These are phyloP conservation scores for Talpa occidentalis DNA, from an alignment of 2,113 vertebrate genomes.

Conservation along the genomic window DNA sequence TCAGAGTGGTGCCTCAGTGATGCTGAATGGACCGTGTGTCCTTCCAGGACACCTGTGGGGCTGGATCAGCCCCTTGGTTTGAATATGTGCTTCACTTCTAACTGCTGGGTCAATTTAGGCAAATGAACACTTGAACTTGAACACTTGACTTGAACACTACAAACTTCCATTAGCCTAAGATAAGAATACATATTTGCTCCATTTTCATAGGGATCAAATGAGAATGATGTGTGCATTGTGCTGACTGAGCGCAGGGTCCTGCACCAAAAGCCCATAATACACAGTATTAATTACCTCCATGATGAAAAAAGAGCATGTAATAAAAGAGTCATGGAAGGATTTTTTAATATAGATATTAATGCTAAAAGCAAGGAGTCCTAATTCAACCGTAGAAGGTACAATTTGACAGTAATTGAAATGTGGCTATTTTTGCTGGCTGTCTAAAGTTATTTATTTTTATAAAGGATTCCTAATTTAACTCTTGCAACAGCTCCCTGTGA, in stretches of 20 bases:
- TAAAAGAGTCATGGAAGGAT: background rate
- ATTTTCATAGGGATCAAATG: background rate
- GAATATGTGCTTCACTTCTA: background rate
- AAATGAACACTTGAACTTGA: background rate
- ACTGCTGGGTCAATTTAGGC: background rate
- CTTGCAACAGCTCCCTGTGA: background rate
- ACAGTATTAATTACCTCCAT: background rate
- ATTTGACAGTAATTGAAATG: background rate
- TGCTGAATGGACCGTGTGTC: too few species aligned
- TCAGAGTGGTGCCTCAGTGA: background rate
- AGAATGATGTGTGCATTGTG: background rate
- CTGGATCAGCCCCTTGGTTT: background rate
- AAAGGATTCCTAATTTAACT: background rate
- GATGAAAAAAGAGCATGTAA: background rate
- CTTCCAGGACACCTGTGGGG: background rate
- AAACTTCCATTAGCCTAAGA: background rate
- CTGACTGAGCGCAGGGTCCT: background rate
- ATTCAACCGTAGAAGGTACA: background rate
- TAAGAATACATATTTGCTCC: background rate
- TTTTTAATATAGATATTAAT: background rate
- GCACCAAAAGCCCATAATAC: background rate
- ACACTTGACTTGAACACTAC: background rate
- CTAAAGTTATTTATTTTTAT: background rate
- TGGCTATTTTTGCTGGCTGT: background rate
- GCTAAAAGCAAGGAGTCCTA: background rate